phyloP scores from a whole-genome alignment of 2,888 invertebrate species.

The Acanthoscelides obtectus region DNA sequence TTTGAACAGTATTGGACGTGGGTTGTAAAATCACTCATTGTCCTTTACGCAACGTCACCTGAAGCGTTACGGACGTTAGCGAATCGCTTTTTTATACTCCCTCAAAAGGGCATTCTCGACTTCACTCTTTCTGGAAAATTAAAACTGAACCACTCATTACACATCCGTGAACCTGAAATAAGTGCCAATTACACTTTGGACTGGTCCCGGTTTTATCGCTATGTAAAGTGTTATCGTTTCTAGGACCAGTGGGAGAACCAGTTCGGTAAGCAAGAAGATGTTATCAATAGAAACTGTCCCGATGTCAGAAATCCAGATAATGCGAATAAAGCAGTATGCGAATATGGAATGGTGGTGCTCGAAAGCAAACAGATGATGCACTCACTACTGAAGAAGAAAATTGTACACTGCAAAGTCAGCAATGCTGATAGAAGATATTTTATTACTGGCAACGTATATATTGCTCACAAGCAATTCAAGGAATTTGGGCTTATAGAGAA shows the following conservation, averaged over 20 bases:
- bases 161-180: no score
- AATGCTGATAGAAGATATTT: slow-evolving; percentile 29
- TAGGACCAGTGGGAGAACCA: slow-evolving; percentile 15
- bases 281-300: slow-evolving; percentile 43
- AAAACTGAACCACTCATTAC: no score
- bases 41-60: no score
- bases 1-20: no score
- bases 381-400: slow-evolving; percentile 26
- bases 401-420: slow-evolving; percentile 31
- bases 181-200: no score
- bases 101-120: no score
- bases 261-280: slow-evolving; percentile 35
- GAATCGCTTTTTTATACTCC: no score
- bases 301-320: slow-evolving; percentile 36
- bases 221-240: no score
- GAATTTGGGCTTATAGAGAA: slow-evolving; percentile 32
- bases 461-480: slow-evolving; percentile 29
- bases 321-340: slow-evolving; percentile 40
- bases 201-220: no score
- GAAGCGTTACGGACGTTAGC: no score
- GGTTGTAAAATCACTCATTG: no score
- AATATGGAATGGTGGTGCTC: slow-evolving; percentile 39
- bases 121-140: no score
- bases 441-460: slow-evolving; percentile 31
- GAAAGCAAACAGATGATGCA: slow-evolving; percentile 43